Percentiles rank a stretch among this genome's conserved stretches.
Evolutionary conservation across 1,140 invertebrate genomes (phyloP).

Genomic region (Conopomorpha cramerella): DNA sequence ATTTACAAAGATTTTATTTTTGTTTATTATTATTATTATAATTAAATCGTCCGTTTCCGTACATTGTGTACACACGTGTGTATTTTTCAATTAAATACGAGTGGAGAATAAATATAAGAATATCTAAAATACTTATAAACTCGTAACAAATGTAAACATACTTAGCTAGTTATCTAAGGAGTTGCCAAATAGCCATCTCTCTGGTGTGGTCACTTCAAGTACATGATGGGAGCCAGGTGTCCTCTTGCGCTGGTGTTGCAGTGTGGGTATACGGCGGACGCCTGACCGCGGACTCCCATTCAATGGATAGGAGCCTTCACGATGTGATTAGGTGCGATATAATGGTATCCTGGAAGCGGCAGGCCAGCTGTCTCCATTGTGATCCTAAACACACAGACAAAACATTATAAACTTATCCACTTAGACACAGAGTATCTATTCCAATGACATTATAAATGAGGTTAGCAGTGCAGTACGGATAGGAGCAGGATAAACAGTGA

Average conservation of each 20-base stretch:
- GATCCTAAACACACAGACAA: slow-evolving; percentile 74
- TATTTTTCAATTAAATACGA: slow-evolving; percentile 35
- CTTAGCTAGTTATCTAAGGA: slow-evolving; percentile 28
- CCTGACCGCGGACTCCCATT: slow-evolving; percentile 50
- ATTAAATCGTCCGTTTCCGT: slow-evolving; percentile 21
- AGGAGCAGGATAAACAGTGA: no score
- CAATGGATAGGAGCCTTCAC: slow-evolving; percentile 90
- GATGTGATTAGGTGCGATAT: slow-evolving; percentile 89
- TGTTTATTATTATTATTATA: slow-evolving; percentile 12
- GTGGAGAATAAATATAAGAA: slow-evolving; percentile 61
- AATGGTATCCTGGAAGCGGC: slow-evolving; percentile 87
- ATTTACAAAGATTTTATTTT: no score
- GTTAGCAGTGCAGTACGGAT: no score
- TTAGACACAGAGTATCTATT: no score
- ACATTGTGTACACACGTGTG: no score
- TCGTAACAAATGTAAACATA: slow-evolving; percentile 62
- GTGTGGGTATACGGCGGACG: slow-evolving; percentile 17
- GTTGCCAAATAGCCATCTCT: slow-evolving; percentile 33
- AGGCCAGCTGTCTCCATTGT: slow-evolving; percentile 89
- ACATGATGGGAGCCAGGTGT: slow-evolving; percentile 37
- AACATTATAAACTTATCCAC: no score
- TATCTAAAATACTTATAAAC: slow-evolving; percentile 64
- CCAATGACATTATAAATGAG: no score
- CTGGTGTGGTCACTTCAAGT: slow-evolving; percentile 37
- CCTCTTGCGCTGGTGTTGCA: slow-evolving; percentile 24